Evolutionary conservation across 2,113 vertebrate genomes (phyloP), one percentile per base, ranked within the genome.

Genomic region (Sylvietta virens): DNA sequence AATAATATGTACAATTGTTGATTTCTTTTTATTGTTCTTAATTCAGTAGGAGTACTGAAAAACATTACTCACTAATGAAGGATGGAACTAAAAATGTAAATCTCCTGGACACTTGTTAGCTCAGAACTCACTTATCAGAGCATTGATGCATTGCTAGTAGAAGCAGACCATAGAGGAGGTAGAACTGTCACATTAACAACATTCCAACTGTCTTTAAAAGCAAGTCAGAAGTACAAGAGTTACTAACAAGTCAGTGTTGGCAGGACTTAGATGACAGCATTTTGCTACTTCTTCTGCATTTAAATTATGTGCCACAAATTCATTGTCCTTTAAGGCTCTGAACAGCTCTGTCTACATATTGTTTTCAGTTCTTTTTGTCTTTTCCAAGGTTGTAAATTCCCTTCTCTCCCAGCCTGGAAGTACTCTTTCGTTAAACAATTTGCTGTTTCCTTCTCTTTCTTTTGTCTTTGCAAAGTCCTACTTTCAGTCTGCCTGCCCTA

Each of bases 101-200:
- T 71, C 27, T 76, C 40, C 17, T 5, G 20, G 37, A 23, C 30
- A 35, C 4, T 33, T 70, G 27, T 3, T 12, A 69, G 28, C 65
- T 76, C 16, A 26, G 37, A n/a, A 10, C 18, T 37, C 69, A 62
- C 20, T 84, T 70, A 40, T 14, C 0, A 0, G 18, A 64, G 19
- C 2, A 62, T 2, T 61, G 18, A 21, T 53, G 37, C 39, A 14
- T 45, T 81, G 45, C 14, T 70, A 44, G 53, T 18, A 45, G 54
- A 21, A 58, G 16, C 4, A 70, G 28, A 82, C 21, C 7, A 42
- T 54, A 77, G 20, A 78, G 35, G 60, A 80, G 10, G 20, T 17
- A 88, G 11, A 28, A 37, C 12, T 67, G 40, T 54, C 54, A 61
- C 8, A 24, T 64, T 72, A 57, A 9, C 35, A 48, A n/a, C 20